Evolutionary conservation across 1,140 invertebrate species (phyloP).

Genomic region (Notospermus geniculatus): DNA sequence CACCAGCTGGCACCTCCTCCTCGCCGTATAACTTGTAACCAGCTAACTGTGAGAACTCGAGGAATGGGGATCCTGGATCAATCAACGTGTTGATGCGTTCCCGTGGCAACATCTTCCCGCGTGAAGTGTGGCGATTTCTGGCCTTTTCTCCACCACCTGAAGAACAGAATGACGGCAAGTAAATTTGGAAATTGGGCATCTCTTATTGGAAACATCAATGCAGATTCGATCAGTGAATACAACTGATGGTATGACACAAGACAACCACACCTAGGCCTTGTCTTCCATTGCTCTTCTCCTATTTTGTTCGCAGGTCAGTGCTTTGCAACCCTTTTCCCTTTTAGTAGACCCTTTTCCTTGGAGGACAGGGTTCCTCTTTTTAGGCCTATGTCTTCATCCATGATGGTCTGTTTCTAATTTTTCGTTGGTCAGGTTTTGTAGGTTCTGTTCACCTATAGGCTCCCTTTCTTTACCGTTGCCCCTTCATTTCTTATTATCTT

Average conservation of each 20-base stretch:
- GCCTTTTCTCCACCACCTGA: conserved; percentile 54
- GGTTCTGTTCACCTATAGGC: too few species aligned
- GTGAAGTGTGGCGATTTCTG: conserved; percentile 44
- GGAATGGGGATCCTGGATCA: conserved; percentile 78
- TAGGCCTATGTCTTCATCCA: too few species aligned
- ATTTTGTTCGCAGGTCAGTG: too few species aligned
- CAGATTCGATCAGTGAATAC: neutral
- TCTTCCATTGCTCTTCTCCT: too few species aligned
- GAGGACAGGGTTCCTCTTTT: too few species aligned
- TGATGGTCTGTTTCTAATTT: too few species aligned
- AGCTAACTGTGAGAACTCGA: conserved; percentile 93
- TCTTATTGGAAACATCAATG: conserved; percentile 60
- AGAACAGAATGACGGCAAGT: neutral
- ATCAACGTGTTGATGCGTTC: conserved; percentile 85
- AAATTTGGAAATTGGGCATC: conserved; percentile 72
- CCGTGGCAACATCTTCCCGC: conserved; percentile 82
- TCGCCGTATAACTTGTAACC: conserved; percentile 70
- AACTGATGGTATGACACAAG: neutral
- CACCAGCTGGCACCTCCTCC: conserved; percentile 80
- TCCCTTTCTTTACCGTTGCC: too few species aligned
- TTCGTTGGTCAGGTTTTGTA: neutral
- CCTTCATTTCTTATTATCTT: too few species aligned
- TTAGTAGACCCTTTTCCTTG: too few species aligned
- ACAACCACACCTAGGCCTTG: neutral
- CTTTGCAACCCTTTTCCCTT: too few species aligned